A percentile compares a stretch with the other conserved stretches of the same genome.
These are phyloP conservation scores for Perizoma affinitatum DNA, from an alignment of 2,888 invertebrate species.

Conservation along the genomic window DNA sequence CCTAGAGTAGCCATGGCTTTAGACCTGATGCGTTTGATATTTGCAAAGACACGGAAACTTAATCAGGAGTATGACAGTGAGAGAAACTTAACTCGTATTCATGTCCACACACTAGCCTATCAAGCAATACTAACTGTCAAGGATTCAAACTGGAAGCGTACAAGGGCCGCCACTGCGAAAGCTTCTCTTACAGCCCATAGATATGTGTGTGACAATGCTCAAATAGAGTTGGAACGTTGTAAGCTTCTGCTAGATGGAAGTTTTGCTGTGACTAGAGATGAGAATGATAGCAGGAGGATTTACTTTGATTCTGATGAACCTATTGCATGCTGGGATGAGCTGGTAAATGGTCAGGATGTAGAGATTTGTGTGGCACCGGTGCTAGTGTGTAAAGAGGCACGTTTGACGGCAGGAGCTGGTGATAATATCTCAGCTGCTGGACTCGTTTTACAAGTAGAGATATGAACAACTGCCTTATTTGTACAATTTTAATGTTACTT, in stretches of 20 bases:
- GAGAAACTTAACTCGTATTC: slow-evolving; percentile 88
- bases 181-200: slow-evolving; percentile 92
- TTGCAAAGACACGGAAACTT: slow-evolving; percentile 63
- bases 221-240: slow-evolving; percentile 75
- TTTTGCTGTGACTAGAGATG: slow-evolving; percentile 88
- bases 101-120: slow-evolving; percentile 94
- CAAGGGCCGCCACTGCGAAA: slow-evolving; percentile 91
- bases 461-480: slow-evolving; percentile 52
- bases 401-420: slow-evolving; percentile 93
- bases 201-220: slow-evolving; percentile 89
- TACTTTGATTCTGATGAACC: slow-evolving; percentile 88
- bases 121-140: slow-evolving; percentile 91
- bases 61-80: slow-evolving; percentile 69
- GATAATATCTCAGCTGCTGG: slow-evolving; percentile 96
- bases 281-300: slow-evolving; percentile 82
- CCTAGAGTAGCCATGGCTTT: slow-evolving; percentile 91
- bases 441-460: slow-evolving; percentile 87
- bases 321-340: slow-evolving; percentile 92
- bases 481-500: slow-evolving; percentile 7
- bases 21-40: slow-evolving; percentile 88
- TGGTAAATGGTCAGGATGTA: slow-evolving; percentile 73
- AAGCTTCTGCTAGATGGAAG: slow-evolving; percentile 91
- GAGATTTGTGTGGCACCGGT: slow-evolving; percentile 93
- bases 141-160: slow-evolving; percentile 89
- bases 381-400: slow-evolving; percentile 91